Evolutionary conservation across 2,888 invertebrate genomes (phyloP), one percentile per base, ranked within the genome.

Genomic region (Deilephila elpenor): DNA sequence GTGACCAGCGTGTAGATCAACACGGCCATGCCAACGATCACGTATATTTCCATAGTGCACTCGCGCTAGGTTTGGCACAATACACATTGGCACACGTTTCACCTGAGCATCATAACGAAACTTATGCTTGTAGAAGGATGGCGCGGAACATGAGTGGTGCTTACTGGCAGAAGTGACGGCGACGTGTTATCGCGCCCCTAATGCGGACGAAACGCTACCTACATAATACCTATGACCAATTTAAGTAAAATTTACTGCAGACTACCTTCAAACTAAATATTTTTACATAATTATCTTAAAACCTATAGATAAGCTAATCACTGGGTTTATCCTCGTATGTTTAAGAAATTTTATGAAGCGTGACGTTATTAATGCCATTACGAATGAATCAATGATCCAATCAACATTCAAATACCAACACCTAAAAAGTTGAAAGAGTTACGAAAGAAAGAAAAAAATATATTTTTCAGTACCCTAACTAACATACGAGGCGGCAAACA

Each of bases 21-120:
- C 75, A 94, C 88, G 74, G 89, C 93, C 85, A 93, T 87, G 75
- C 93, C 93, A 74, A 94, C 78, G 75, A 94, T 86, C 74, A 93
- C 79, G 83, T 91, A 93, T 81, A 94, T 86, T 88, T 94, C 94
- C 93, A 94, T 93, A 71, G 78, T 88, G 86, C 75, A 79, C 77
- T 78, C 71, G 62, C 71, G 67, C 75, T 78, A 74, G 72, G 53
- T 78, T 83, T 44, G 14, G 37, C 44, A 44, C 44, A 44, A 44
- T 44, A 44, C 44, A 3, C 44, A 3, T 44, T 44, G 44, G 44
- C 64, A 67, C 64, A 14, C 44, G 67, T 25, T 44, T 67, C 67
- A 67, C 67, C 67, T 67, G 20, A 19, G 6, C 34, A 64, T 51
- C 37, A 67, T 25, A 67, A 67, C 51, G 5, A n/a, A 62, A 20